Conservation (phyloP, 2,113 vertebrate species). For the Mesitornis unicolor region DNA sequence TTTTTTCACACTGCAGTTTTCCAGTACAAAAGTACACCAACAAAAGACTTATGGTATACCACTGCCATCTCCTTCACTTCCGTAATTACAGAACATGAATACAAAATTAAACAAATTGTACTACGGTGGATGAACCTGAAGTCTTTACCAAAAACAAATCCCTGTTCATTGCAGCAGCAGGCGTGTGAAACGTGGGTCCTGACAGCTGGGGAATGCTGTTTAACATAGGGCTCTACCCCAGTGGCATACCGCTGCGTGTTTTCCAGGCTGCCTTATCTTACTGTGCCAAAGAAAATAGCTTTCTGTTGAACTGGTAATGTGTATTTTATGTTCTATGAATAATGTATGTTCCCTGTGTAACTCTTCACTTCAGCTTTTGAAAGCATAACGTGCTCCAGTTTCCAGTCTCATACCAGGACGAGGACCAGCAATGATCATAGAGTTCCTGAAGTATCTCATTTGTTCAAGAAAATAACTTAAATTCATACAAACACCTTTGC, state of each 20-base stretch:
- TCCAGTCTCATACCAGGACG: background rate
- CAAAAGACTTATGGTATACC: background rate
- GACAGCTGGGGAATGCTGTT: background rate
- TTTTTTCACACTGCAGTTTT: background rate
- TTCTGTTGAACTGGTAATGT: slow-evolving; percentile 23
- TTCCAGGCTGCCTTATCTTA: background rate
- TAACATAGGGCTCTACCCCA: background rate
- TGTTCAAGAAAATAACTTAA: background rate
- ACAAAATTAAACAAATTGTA: background rate
- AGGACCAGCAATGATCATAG: background rate
- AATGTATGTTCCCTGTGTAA: background rate
- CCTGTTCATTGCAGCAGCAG: background rate
- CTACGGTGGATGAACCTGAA: background rate
- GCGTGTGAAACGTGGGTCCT: accelerated
- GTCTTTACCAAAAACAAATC: background rate
- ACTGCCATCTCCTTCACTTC: background rate
- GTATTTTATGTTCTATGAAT: slow-evolving; percentile 47
- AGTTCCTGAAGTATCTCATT: background rate
- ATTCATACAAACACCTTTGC: background rate
- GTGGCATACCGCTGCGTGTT: background rate
- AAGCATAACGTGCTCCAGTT: background rate
- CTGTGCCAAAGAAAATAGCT: slow-evolving; percentile 13
- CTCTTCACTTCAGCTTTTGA: background rate
- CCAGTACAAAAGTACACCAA: background rate
- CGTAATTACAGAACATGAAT: background rate